Conservation (phyloP, 1,140 invertebrate genomes). For the Cherax destructor region DNA sequence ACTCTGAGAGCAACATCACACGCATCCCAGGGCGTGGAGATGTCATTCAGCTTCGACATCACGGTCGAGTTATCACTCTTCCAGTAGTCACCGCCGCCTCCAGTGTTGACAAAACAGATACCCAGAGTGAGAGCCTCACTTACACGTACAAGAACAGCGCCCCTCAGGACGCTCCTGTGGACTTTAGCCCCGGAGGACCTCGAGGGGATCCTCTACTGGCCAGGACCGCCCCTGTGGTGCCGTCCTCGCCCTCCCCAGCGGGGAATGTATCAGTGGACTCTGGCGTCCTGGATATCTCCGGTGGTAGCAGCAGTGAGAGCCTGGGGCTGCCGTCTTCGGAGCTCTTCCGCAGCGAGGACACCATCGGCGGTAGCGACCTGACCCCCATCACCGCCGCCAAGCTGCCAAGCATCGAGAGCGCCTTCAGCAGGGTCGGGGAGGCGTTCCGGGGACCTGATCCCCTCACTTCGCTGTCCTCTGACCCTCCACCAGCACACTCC, state of each 20-base stretch:
- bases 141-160: slow-evolving; percentile 17
- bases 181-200: slow-evolving; percentile 61
- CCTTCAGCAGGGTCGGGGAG: slow-evolving; percentile 70
- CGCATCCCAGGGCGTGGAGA: slow-evolving; percentile 57
- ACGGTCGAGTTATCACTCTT: slow-evolving; percentile 54
- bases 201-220: slow-evolving; percentile 48
- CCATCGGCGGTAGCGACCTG: slow-evolving; percentile 20
- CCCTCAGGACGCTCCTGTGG: slow-evolving; percentile 50
- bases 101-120: not conserved
- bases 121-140: not conserved
- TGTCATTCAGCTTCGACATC: slow-evolving; percentile 48
- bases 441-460: slow-evolving; percentile 51
- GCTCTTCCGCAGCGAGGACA: slow-evolving; percentile 34
- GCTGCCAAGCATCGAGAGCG: slow-evolving; percentile 71
- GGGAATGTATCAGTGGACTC: slow-evolving; percentile 53
- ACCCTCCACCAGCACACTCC: slow-evolving; percentile 26
- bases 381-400: slow-evolving; percentile 35
- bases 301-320: slow-evolving; percentile 55
- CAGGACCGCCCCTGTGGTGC: slow-evolving; percentile 32
- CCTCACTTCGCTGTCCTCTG: not conserved
- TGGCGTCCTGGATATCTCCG: slow-evolving; percentile 62
- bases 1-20: slow-evolving; percentile 55
- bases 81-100: slow-evolving; percentile 24
- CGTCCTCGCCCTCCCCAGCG: slow-evolving; percentile 34
- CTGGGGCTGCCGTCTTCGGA: slow-evolving; percentile 32